Conservation (phyloP, 2,113 vertebrate species). For the Cairina moschata region DNA sequence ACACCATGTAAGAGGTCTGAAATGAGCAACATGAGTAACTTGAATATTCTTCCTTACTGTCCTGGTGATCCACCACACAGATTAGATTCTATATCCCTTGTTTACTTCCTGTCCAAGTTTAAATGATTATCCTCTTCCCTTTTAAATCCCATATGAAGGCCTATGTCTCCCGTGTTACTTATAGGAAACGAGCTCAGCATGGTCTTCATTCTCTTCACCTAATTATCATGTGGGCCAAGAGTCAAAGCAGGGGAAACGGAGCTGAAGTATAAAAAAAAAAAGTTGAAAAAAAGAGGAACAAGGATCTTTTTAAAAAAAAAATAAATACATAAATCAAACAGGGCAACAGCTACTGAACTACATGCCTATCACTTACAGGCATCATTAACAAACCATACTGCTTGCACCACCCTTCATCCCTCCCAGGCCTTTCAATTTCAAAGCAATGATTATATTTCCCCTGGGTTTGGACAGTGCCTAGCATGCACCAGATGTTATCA, state of each 20-base stretch:
- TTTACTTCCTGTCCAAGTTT: not conserved
- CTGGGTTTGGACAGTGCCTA: not conserved
- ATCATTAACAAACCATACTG: not conserved
- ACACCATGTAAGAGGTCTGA: not conserved
- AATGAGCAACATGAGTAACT: not conserved
- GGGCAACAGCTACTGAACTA: not conserved
- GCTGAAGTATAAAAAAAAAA: not conserved
- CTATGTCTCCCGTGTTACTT: not conserved
- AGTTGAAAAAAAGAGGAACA: not conserved
- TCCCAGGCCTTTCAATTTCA: not conserved
- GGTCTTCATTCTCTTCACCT: not conserved
- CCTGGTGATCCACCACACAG: not conserved
- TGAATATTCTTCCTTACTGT: not conserved
- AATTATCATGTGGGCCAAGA: not conserved
- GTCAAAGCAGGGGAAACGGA: not conserved
- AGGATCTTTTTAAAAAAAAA: not conserved
- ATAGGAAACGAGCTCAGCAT: not conserved
- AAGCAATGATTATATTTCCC: not conserved
- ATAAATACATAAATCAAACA: not conserved
- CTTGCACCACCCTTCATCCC: not conserved
- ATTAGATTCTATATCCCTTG: not conserved
- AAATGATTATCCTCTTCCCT: not conserved
- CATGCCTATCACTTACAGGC: not conserved
- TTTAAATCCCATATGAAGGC: not conserved
- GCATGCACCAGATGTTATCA: not conserved